Evolutionary conservation across 2,797 vertebrate genomes (phyloP), one percentile per base, ranked within the genome.

Genomic region (Chloroceryle inda): DNA sequence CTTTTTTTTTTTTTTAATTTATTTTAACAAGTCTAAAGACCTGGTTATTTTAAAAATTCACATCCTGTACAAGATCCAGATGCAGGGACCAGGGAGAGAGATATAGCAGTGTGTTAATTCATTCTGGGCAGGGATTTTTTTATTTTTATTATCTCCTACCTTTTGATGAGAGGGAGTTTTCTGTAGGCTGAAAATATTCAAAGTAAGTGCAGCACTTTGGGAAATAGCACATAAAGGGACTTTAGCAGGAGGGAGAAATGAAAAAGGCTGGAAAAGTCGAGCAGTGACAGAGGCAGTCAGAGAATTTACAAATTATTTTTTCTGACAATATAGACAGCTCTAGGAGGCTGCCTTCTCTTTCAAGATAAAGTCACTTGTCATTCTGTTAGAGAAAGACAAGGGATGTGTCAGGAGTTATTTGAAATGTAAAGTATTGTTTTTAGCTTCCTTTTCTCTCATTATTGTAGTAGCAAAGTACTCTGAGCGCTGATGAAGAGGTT

Each of bases 381-480:
- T 97, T 96, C 91, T 42, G 71, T 95, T 89, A 81, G 92, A 80
- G 80, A 91, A 89, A 97, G 96, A 97, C 92, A 97, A 96, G 96
- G 78, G 81, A 97, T 75, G 89, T 96, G 95, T 95, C 97, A 97
- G 91, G 88, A 97, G 72, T 93, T 96, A 94, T 97, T 97, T 97
- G 97, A 97, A 97, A 97, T 96, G 89, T 94, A 97, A 97, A 96
- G 80, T 95, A 97, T 94, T 94, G 95, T 85, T 96, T 96, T 94
- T 86, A 95, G 77, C 78, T 95, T 79, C 92, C 88, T 82, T 61
- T 94, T 74, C 72, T 61, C 91, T 92, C 93, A 82, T 94, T 96
- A 93, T 95, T 88, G 83, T 92, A 78, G 92, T 50, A 96, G 85
- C 78, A 96, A 94, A 88, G 58, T 85, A 55, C 45, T 89, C 45